Percentiles rank a stretch among this genome's conserved stretches.
Evolutionary conservation across 1,140 invertebrate species (phyloP).

Genomic region (Drosophila ananassae): DNA sequence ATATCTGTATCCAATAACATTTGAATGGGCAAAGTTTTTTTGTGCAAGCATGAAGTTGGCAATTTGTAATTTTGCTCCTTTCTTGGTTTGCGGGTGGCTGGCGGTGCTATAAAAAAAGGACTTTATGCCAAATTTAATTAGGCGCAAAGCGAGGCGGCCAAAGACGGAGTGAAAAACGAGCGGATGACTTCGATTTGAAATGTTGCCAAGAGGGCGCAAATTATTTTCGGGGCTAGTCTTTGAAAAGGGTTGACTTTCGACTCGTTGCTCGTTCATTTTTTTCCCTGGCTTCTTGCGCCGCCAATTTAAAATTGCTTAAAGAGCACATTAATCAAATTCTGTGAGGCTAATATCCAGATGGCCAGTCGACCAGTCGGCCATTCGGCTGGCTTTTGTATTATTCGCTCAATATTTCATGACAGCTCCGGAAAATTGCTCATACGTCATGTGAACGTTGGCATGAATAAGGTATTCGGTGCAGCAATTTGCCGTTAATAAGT

Average conservation of each 20-base stretch:
- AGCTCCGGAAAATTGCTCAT: slow-evolving; percentile 58
- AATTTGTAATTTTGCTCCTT: slow-evolving; percentile 63
- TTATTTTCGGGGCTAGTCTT: slow-evolving; percentile 58
- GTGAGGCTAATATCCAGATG: slow-evolving; percentile 63
- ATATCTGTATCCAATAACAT: slow-evolving; percentile 67
- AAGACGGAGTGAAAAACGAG: slow-evolving; percentile 74
- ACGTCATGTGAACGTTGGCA: slow-evolving; percentile 45
- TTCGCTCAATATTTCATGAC: slow-evolving; percentile 45
- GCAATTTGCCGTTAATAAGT: slow-evolving; percentile 65
- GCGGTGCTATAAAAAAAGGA: slow-evolving; percentile 69
- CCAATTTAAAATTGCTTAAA: slow-evolving; percentile 57
- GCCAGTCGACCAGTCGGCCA: slow-evolving; percentile 1
- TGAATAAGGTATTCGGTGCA: slow-evolving; percentile 32
- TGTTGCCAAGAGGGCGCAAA: slow-evolving; percentile 70
- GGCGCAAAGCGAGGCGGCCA: slow-evolving; percentile 67
- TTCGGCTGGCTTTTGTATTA: slow-evolving; percentile 34
- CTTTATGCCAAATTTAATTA: slow-evolving; percentile 83
- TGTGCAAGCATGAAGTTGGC: slow-evolving; percentile 33
- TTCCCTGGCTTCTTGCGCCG: background rate
- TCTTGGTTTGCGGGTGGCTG: slow-evolving; percentile 26
- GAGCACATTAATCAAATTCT: slow-evolving; percentile 70
- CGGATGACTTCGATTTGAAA: slow-evolving; percentile 80
- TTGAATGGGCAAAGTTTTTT: slow-evolving; percentile 70
- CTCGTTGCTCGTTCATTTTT: slow-evolving; percentile 30
- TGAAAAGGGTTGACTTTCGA: slow-evolving; percentile 77